phyloP scores from a whole-genome alignment of 2,888 invertebrate species.

The Abrostola triplasia region DNA sequence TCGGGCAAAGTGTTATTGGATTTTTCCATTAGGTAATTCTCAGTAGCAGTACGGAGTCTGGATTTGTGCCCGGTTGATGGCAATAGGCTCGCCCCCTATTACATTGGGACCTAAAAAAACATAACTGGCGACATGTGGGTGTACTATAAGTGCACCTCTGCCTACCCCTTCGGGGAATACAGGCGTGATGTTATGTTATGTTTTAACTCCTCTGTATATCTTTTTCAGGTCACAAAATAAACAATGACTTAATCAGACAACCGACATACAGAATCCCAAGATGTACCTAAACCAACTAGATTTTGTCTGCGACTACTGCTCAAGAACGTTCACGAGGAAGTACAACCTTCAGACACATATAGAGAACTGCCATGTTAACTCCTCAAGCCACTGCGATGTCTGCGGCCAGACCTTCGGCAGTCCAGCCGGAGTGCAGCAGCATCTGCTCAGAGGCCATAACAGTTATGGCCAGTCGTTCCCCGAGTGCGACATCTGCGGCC shows the following conservation, averaged over 20 bases:
- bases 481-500: conserved; percentile 79
- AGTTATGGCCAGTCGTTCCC: conserved; percentile 68
- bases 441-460: conserved; percentile 74
- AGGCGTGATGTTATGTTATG: no score
- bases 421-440: conserved; percentile 70
- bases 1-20: no score
- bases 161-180: no score
- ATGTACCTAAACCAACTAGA: conserved; percentile 61
- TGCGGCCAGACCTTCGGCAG: conserved; percentile 74
- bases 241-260: conserved; percentile 4
- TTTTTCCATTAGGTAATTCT: no score
- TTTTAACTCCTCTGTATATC: no score
- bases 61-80: no score
- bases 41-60: no score
- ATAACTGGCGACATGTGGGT: no score
- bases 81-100: no score
- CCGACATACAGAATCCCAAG: neutral
- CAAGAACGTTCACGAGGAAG: conserved; percentile 75
- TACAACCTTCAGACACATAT: conserved; percentile 79
- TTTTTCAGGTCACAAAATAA: neutral
- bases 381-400: conserved; percentile 69
- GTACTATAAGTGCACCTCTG: no score
- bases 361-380: conserved; percentile 75
- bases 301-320: conserved; percentile 77
- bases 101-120: no score